phyloP scores from a whole-genome alignment of 2,113 vertebrate species.

The Phaethon lepturus region DNA sequence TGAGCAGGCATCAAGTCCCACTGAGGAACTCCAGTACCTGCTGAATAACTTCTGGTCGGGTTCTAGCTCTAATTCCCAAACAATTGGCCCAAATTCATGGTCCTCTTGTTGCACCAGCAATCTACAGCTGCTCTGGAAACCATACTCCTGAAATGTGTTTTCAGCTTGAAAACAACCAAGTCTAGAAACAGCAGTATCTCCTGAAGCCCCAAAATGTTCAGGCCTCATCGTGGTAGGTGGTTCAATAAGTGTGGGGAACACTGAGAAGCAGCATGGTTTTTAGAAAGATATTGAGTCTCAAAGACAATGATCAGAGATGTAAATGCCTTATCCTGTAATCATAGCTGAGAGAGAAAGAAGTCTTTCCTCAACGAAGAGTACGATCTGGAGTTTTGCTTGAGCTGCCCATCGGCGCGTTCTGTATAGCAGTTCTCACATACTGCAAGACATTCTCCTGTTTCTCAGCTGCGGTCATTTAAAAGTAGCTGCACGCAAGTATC shows the following conservation, averaged over 20 bases:
- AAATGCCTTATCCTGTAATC: neutral
- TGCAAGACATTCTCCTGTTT: neutral
- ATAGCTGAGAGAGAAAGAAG: neutral
- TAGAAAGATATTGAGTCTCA: neutral
- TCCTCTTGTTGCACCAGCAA: neutral
- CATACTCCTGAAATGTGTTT: neutral
- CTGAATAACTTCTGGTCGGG: neutral
- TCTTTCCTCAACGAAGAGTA: neutral
- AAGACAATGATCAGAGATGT: neutral
- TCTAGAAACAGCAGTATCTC: neutral
- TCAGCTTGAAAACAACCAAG: neutral
- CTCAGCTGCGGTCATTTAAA: neutral
- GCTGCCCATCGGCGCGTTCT: neutral
- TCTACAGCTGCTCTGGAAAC: neutral
- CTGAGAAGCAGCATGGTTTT: neutral
- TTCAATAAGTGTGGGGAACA: neutral
- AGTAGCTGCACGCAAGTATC: neutral
- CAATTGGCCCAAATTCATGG: neutral
- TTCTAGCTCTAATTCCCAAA: neutral
- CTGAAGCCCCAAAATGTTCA: neutral
- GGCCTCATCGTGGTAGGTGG: neutral
- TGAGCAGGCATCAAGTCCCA: neutral
- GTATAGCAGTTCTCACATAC: neutral
- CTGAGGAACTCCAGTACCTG: neutral
- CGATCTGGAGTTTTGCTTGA: neutral